Evolutionary conservation across 2,113 vertebrate species (phyloP).

Genomic region (Hypomesus transpacificus): DNA sequence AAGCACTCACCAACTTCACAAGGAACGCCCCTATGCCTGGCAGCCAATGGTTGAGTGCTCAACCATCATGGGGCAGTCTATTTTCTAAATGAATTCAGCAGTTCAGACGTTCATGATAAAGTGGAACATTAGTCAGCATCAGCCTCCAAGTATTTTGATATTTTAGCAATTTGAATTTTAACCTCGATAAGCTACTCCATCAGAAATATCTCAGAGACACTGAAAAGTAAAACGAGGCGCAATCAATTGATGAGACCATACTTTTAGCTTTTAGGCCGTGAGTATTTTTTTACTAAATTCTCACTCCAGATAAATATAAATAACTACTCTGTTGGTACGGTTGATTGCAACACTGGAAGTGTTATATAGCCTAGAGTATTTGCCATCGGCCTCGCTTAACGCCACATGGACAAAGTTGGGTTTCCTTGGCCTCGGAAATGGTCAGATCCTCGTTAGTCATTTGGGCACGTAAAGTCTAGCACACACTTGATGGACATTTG

Average conservation of each 20-base stretch:
- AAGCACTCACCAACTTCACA: conserved; percentile 45
- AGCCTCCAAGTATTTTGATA: not conserved
- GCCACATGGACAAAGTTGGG: no score
- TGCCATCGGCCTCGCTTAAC: no score
- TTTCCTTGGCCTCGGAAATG: not conserved
- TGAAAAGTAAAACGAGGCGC: no score
- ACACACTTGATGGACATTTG: conserved; percentile 56
- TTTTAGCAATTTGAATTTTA: not conserved
- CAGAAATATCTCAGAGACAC: no score
- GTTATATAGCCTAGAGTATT: no score
- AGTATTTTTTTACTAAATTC: no score
- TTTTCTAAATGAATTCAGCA: not conserved
- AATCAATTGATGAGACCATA: no score
- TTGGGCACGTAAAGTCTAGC: conserved; percentile 48
- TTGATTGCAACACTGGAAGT: no score
- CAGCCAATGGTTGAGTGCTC: conserved; percentile 64
- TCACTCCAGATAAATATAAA: no score
- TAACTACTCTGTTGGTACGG: no score
- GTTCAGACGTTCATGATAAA: not conserved
- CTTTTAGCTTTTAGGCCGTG: no score
- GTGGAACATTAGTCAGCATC: not conserved
- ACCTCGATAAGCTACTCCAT: no score
- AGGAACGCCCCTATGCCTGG: conserved; percentile 30
- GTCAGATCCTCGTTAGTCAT: conserved; percentile 58
- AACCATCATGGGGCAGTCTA: conserved; percentile 37